phyloP scores from a whole-genome alignment of 2,888 invertebrate species.

The Lepidochitona cinerea region DNA sequence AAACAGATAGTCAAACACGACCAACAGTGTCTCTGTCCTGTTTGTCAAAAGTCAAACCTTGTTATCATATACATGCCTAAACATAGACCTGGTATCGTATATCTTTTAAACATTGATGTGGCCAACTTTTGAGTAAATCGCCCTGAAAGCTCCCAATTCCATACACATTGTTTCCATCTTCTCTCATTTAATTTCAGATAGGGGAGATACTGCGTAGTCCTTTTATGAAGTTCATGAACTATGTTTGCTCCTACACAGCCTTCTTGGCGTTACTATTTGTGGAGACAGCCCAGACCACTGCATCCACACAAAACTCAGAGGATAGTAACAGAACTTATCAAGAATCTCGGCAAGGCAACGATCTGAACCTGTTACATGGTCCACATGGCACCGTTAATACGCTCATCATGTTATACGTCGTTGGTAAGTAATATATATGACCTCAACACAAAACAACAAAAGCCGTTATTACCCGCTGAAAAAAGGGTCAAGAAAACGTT shows the following conservation, averaged over 20 bases:
- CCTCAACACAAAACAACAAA: too few relatives aligned
- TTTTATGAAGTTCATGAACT: slow-evolving; percentile 55
- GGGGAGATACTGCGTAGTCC: slow-evolving; percentile 40
- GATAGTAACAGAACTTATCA: background rate
- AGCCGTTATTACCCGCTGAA: too few relatives aligned
- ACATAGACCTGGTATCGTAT: too few relatives aligned
- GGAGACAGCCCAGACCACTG: slow-evolving; percentile 31
- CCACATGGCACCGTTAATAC: slow-evolving; percentile 40
- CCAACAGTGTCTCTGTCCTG: too few relatives aligned
- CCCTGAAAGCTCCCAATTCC: too few relatives aligned
- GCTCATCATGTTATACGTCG: slow-evolving; percentile 50
- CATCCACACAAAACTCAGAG: slow-evolving; percentile 5
- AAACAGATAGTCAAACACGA: too few relatives aligned
- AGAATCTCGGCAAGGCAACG: background rate
- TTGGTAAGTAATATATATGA: slow-evolving; percentile 29
- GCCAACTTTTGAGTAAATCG: too few relatives aligned
- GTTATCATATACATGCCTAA: too few relatives aligned
- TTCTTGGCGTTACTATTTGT: slow-evolving; percentile 42
- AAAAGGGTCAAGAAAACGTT: too few relatives aligned
- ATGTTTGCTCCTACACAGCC: slow-evolving; percentile 43
- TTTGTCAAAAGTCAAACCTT: too few relatives aligned
- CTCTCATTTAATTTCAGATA: slow-evolving; percentile 31
- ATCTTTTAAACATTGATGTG: too few relatives aligned
- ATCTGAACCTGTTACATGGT: slow-evolving; percentile 28
- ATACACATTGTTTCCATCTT: too few relatives aligned